Evolutionary conservation across 1,140 invertebrate species (phyloP).

Genomic region (Drosophila lini): DNA sequence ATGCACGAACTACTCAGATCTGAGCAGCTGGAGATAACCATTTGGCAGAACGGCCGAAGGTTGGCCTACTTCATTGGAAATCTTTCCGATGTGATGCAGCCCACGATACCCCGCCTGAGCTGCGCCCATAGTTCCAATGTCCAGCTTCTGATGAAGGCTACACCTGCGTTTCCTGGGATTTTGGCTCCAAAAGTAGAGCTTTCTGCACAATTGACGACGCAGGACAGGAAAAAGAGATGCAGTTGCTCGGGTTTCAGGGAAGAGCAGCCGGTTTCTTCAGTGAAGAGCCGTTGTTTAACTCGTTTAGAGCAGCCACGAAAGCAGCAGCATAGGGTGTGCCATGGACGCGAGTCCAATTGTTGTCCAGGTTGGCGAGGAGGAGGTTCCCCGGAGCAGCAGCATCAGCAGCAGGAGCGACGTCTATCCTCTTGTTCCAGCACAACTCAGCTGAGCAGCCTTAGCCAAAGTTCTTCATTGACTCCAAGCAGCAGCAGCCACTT

Average conservation of each 20-base stretch:
- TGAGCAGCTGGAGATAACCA: slow-evolving; percentile 72
- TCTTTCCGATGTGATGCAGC: slow-evolving; percentile 69
- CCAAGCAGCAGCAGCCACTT: slow-evolving; percentile 43
- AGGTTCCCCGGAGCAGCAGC: not conserved
- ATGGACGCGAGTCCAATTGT: slow-evolving; percentile 50
- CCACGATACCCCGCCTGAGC: slow-evolving; percentile 56
- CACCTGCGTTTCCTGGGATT: slow-evolving; percentile 76
- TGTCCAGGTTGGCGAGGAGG: slow-evolving; percentile 7
- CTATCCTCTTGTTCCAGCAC: slow-evolving; percentile 58
- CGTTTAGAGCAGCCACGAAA: slow-evolving; percentile 55
- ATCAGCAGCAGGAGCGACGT: slow-evolving; percentile 22
- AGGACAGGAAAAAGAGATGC: slow-evolving; percentile 45
- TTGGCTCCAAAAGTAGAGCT: slow-evolving; percentile 76
- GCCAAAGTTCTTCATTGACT: slow-evolving; percentile 43
- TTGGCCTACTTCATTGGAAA: slow-evolving; percentile 72
- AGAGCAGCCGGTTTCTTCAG: slow-evolving; percentile 6
- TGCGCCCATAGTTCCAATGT: slow-evolving; percentile 68
- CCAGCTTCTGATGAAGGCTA: slow-evolving; percentile 79
- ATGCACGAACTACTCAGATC: slow-evolving; percentile 61
- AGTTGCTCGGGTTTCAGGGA: slow-evolving; percentile 23
- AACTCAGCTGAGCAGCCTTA: slow-evolving; percentile 52
- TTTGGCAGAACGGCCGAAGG: slow-evolving; percentile 80
- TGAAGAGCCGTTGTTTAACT: slow-evolving; percentile 49
- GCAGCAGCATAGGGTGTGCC: slow-evolving; percentile 64
- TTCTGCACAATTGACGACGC: slow-evolving; percentile 49